Conservation (phyloP, 2,888 invertebrate genomes). For the Drosophila helvetica region DNA sequence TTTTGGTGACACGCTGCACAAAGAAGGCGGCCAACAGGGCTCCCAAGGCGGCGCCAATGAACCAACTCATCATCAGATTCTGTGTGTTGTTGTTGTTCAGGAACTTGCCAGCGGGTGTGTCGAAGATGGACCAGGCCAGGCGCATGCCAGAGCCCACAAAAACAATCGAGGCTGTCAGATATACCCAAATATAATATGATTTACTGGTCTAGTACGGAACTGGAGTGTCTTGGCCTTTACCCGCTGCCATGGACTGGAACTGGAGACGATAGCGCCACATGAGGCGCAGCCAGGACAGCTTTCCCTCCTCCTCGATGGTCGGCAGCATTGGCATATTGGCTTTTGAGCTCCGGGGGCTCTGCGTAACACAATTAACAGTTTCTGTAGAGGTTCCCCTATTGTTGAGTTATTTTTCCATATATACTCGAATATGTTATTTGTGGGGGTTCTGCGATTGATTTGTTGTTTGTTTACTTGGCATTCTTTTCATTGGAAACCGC, state of each 20-base stretch:
- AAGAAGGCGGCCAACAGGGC: slow-evolving; percentile 70
- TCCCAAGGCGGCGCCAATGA: slow-evolving; percentile 78
- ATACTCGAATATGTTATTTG: slow-evolving; percentile 26
- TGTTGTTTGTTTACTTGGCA: slow-evolving; percentile 36
- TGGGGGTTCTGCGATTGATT: slow-evolving; percentile 2
- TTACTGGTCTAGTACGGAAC: not conserved
- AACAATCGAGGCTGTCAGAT: slow-evolving; percentile 67
- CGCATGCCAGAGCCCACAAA: slow-evolving; percentile 79
- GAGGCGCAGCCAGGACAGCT: slow-evolving; percentile 63
- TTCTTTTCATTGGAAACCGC: slow-evolving; percentile 36
- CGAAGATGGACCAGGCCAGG: slow-evolving; percentile 78
- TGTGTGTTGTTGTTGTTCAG: slow-evolving; percentile 56
- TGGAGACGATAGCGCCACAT: slow-evolving; percentile 77
- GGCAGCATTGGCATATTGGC: slow-evolving; percentile 66
- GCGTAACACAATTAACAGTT: slow-evolving; percentile 11
- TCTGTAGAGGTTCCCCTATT: slow-evolving; percentile 9
- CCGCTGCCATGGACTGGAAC: slow-evolving; percentile 76
- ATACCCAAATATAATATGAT: not conserved
- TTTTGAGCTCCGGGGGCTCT: not conserved
- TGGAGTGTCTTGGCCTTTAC: slow-evolving; percentile 41
- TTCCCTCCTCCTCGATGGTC: slow-evolving; percentile 74
- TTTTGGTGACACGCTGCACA: slow-evolving; percentile 79
- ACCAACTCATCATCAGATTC: slow-evolving; percentile 79
- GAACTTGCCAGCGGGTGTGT: slow-evolving; percentile 70
- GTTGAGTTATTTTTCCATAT: slow-evolving; percentile 11